phyloP scores from a whole-genome alignment of 2,113 vertebrate genomes.

The Eupsittula cactorum region DNA sequence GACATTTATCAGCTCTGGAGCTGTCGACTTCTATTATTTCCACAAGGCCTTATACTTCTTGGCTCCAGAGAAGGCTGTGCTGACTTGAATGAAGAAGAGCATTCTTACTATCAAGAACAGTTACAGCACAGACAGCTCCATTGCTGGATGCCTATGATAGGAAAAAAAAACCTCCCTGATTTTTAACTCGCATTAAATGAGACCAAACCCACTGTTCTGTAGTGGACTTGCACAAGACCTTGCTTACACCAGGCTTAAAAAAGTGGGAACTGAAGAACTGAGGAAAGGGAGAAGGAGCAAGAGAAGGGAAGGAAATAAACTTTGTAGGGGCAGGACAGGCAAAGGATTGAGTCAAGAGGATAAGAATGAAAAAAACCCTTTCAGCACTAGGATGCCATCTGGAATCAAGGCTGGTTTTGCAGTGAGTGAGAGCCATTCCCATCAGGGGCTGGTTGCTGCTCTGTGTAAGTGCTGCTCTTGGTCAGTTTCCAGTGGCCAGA shows the following conservation, averaged over 20 bases:
- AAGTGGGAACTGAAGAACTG: background rate
- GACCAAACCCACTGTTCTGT: background rate
- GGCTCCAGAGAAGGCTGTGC: slow-evolving; percentile 50
- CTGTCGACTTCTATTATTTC: slow-evolving; percentile 66
- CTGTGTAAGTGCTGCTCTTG: background rate
- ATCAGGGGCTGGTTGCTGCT: background rate
- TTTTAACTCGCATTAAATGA: background rate
- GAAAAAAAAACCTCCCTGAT: background rate
- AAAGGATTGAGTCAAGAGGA: background rate
- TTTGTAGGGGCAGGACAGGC: background rate
- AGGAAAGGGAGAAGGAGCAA: background rate
- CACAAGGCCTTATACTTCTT: slow-evolving; percentile 62
- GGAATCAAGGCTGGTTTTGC: background rate
- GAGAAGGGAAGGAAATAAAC: background rate
- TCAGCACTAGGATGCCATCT: background rate
- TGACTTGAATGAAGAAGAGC: slow-evolving; percentile 55
- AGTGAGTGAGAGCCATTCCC: background rate
- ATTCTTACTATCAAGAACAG: slow-evolving; percentile 19
- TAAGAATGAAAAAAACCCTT: background rate
- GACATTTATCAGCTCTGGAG: slow-evolving; percentile 72
- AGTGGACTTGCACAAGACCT: background rate
- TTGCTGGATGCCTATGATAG: background rate
- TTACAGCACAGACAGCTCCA: background rate
- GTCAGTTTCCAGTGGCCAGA: background rate
- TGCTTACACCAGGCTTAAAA: background rate